Percentiles rank a stretch among this genome's conserved stretches.
Conservation (phyloP, 92 coral and sea anemone species). For the Paramuricea clavata region DNA sequence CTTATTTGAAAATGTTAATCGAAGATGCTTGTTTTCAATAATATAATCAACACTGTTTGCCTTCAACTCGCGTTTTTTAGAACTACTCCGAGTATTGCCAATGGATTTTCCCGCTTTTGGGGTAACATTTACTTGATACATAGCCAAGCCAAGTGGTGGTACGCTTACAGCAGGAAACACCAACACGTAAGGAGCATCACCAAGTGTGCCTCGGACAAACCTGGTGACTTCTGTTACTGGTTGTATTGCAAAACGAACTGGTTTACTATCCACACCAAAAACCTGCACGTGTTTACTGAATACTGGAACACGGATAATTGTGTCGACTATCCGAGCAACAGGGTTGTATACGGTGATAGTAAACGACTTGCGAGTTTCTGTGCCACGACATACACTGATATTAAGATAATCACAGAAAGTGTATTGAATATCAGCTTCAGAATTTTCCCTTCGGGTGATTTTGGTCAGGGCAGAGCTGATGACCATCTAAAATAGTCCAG, state of each 20-base stretch:
- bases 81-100: background rate
- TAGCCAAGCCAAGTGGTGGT: slow-evolving; percentile 90
- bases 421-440: slow-evolving; percentile 39
- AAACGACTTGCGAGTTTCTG: slow-evolving; percentile 81
- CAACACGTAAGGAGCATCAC: slow-evolving; percentile 77
- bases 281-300: slow-evolving; percentile 68
- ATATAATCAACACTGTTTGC: slow-evolving; percentile 53
- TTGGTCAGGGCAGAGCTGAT: slow-evolving; percentile 68
- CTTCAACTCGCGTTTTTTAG: background rate
- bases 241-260: slow-evolving; percentile 73
- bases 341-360: slow-evolving; percentile 88
- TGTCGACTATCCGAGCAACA: slow-evolving; percentile 69
- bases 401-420: slow-evolving; percentile 88
- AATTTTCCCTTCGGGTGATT: slow-evolving; percentile 46
- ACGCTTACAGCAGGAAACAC: slow-evolving; percentile 67
- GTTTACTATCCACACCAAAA: slow-evolving; percentile 69
- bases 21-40: slow-evolving; percentile 77
- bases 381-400: slow-evolving; percentile 83
- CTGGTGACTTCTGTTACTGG: slow-evolving; percentile 78
- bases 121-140: slow-evolving; percentile 76
- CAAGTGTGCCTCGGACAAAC: slow-evolving; percentile 66
- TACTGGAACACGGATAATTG: slow-evolving; percentile 78
- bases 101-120: slow-evolving; percentile 1
- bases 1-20: slow-evolving; percentile 75
- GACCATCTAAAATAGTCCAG: slow-evolving; percentile 61